A percentile compares a stretch with the other conserved stretches of the same genome.
Evolutionary conservation across 2,888 invertebrate genomes (phyloP).

Genomic region (Beris chalybata): DNA sequence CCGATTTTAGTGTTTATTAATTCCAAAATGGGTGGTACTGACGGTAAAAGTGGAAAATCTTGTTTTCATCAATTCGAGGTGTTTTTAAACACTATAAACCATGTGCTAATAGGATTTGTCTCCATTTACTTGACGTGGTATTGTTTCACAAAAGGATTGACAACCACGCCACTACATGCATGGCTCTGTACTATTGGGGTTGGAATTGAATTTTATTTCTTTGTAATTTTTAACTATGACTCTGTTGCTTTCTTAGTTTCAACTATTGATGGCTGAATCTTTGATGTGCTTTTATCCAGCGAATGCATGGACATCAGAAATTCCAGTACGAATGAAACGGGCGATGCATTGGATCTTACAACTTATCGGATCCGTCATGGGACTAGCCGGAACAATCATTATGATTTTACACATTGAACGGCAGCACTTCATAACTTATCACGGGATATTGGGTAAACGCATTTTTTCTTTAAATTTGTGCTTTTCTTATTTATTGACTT

Average conservation of each 20-base stretch:
- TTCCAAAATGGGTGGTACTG: background rate
- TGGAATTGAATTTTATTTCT: constrained; percentile 26
- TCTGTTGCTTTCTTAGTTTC: constrained; percentile 44
- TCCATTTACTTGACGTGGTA: constrained; percentile 47
- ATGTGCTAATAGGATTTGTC: constrained; percentile 50
- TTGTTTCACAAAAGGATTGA: constrained; percentile 47
- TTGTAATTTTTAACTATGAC: background rate
- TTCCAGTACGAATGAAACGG: background rate
- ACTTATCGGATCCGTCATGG: constrained; percentile 49
- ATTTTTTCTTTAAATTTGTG: background rate
- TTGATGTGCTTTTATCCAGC: constrained; percentile 53
- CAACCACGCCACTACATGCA: constrained; percentile 52
- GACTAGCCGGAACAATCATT: constrained; percentile 46
- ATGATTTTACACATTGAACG: constrained; percentile 47
- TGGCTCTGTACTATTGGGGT: constrained; percentile 50
- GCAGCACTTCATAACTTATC: constrained; percentile 50
- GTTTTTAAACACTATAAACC: constrained; percentile 50
- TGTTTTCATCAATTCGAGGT: constrained; percentile 43
- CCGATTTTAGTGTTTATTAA: too few species aligned
- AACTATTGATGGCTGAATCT: constrained; percentile 51
- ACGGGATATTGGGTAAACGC: constrained; percentile 48
- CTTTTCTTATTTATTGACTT: background rate
- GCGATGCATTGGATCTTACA: constrained; percentile 48
- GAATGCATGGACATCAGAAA: constrained; percentile 45
- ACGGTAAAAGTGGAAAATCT: background rate